Base-by-base conservation (phyloP, 2,113 vertebrate genomes). In the Saimiri boliviensis region DNA sequence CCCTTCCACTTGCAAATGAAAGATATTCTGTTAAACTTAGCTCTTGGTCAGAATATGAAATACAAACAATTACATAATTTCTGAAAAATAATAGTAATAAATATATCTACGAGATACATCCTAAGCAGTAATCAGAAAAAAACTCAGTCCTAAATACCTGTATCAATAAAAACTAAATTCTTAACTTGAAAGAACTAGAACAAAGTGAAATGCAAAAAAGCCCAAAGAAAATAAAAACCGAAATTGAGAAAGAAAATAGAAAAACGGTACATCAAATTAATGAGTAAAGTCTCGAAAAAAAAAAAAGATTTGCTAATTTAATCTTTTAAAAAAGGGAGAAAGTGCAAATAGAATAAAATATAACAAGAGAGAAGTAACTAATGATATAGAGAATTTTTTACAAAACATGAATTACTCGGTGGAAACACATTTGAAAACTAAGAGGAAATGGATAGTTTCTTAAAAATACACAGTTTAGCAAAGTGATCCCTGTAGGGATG, bases 11-110 rank as follows among this genome's bases (percentile, higher is more conserved):
- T 83, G 27, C 19, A 79, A 90, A 77, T 49, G 74, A 88, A 86
- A 92, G 23, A 42, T 76, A 95, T 21, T 76, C 30, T 85, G 73
- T 85, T 84, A 89, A 92, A 89, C 35, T 90, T 89, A 94, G 94
- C 3, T 58, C 35, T 89, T 27, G 6, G 25, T 27, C 45, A 95
- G 85, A 95, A 83, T 2, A 84, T 63, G 12, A 77, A 73, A 86
- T 70, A 86, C 1, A 89, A 84, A 42, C 8, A 96, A 30, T 68
- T 86, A 82, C 9, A 86, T 35, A 54, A 71, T 92, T 86, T 47
- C 14, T 86, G 16, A 92, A 93, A 60, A 92, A 76, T 16, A 71
- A 82, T 66, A 17, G 42, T 23, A 83, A 60, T n/a, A 83, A 56
- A 79, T 58, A 30, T 35, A 89, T 37, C 79, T 81, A 20, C 49